Percentiles rank a stretch among this genome's conserved stretches.
Evolutionary conservation across 2,888 invertebrate genomes (phyloP).

Genomic region (Heliconius ismenius): DNA sequence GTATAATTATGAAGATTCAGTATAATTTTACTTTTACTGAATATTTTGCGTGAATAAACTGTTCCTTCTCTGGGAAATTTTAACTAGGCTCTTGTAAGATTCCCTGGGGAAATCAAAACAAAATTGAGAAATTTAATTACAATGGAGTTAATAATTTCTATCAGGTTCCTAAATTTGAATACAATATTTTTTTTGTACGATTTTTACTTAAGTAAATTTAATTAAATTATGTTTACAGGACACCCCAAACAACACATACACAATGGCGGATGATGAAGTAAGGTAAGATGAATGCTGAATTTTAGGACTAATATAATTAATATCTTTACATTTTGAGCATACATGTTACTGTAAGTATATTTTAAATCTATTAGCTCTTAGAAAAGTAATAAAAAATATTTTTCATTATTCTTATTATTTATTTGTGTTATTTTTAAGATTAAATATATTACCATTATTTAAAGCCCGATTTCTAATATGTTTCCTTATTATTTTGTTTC

Average conservation of each 20-base stretch:
- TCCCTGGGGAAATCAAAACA: slow-evolving; percentile 32
- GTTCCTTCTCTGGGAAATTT: slow-evolving; percentile 4
- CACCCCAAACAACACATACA: slow-evolving; percentile 82
- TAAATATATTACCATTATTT: too few relatives aligned
- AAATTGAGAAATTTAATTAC: slow-evolving; percentile 33
- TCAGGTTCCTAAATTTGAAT: slow-evolving; percentile 29
- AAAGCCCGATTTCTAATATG: slow-evolving; percentile 43
- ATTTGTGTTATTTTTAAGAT: too few relatives aligned
- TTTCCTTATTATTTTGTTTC: slow-evolving; percentile 46
- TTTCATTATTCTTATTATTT: not conserved
- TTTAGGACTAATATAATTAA: not conserved
- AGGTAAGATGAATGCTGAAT: slow-evolving; percentile 84
- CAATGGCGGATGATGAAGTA: slow-evolving; percentile 97
- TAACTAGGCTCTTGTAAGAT: not conserved
- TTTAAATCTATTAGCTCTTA: not conserved
- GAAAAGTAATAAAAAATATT: not conserved
- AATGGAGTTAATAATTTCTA: slow-evolving; percentile 35
- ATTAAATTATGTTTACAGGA: slow-evolving; percentile 73
- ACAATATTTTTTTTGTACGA: slow-evolving; percentile 8
- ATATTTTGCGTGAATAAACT: slow-evolving; percentile 1
- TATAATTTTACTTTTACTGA: not conserved
- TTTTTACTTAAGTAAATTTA: slow-evolving; percentile 7
- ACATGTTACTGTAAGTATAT: not conserved
- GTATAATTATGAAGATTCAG: not conserved
- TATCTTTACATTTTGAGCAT: not conserved